A percentile compares a stretch with the other conserved stretches of the same genome.
These are phyloP conservation scores for Battus philenor DNA, from an alignment of 1,140 invertebrate species.

Conservation along the genomic window DNA sequence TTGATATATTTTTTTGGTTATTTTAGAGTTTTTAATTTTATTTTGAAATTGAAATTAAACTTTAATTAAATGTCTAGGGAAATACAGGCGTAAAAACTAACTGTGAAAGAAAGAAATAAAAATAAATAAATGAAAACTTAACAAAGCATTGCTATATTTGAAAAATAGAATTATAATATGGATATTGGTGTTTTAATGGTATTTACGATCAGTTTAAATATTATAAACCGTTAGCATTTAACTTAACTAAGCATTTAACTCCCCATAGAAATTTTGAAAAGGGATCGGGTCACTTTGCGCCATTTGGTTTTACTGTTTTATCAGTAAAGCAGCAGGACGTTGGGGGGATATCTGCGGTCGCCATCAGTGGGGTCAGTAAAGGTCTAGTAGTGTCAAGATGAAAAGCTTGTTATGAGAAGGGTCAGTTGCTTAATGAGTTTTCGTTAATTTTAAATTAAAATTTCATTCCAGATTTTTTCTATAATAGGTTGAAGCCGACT, in stretches of 20 bases:
- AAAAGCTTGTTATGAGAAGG: conserved; percentile 56
- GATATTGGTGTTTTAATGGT: no score
- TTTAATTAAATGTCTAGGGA: no score
- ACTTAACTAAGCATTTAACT: conserved; percentile 28
- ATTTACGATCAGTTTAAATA: no score
- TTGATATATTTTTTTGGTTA: no score
- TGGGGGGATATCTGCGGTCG: conserved; percentile 51
- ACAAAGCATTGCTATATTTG: no score
- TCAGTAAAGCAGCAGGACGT: conserved; percentile 54
- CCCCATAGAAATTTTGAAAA: conserved; percentile 35
- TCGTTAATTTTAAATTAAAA: conserved; percentile 9
- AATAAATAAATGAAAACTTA: no score
- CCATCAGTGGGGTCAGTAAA: conserved; percentile 52
- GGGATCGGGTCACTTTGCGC: conserved; percentile 27
- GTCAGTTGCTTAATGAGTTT: conserved; percentile 27
- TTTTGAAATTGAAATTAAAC: no score
- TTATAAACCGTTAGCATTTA: no score
- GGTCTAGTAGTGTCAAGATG: conserved; percentile 54
- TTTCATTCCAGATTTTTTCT: neutral
- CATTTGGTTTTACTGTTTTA: conserved; percentile 63
- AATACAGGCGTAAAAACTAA: no score
- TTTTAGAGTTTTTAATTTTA: no score
- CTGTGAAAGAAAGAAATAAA: no score
- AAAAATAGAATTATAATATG: neutral
- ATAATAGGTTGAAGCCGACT: no score